A percentile compares a stretch with the other conserved stretches of the same genome.
Evolutionary conservation across 2,888 invertebrate genomes (phyloP).

Genomic region (Tholera decimalis): DNA sequence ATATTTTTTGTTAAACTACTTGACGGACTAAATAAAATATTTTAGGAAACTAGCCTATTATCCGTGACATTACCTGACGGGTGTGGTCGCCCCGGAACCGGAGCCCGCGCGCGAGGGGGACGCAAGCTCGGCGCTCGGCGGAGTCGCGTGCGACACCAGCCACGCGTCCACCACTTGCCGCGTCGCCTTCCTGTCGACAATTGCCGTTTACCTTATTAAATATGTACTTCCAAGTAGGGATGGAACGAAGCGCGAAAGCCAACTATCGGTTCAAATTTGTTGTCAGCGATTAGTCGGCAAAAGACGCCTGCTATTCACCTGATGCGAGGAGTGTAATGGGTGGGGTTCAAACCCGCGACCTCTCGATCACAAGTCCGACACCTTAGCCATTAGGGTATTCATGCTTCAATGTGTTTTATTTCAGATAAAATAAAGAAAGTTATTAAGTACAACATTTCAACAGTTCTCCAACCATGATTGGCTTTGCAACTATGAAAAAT

Average conservation of each 20-base stretch:
- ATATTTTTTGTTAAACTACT: too few relatives aligned
- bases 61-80: conserved; percentile 93
- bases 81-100: conserved; percentile 97
- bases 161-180: conserved; percentile 98
- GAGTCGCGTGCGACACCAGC: conserved; percentile 97
- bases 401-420: too few relatives aligned
- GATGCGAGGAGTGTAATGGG: too few relatives aligned
- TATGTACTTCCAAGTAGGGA: conserved; percentile 8
- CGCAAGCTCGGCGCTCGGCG: conserved; percentile 92
- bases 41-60: too few relatives aligned
- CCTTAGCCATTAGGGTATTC: too few relatives aligned
- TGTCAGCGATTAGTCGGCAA: conserved; percentile 1
- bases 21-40: too few relatives aligned
- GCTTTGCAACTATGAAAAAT: too few relatives aligned
- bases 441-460: too few relatives aligned
- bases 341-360: too few relatives aligned
- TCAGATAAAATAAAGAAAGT: too few relatives aligned
- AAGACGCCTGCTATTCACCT: neutral
- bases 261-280: neutral
- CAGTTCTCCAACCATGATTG: too few relatives aligned
- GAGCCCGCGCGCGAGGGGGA: conserved; percentile 94
- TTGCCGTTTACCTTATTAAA: conserved; percentile 64
- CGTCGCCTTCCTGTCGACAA: conserved; percentile 95
- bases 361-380: too few relatives aligned
- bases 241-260: neutral